Percentiles rank a stretch among this genome's conserved stretches.
Evolutionary conservation across 2,888 invertebrate genomes (phyloP).

Genomic region (Notodonta dromedarius): DNA sequence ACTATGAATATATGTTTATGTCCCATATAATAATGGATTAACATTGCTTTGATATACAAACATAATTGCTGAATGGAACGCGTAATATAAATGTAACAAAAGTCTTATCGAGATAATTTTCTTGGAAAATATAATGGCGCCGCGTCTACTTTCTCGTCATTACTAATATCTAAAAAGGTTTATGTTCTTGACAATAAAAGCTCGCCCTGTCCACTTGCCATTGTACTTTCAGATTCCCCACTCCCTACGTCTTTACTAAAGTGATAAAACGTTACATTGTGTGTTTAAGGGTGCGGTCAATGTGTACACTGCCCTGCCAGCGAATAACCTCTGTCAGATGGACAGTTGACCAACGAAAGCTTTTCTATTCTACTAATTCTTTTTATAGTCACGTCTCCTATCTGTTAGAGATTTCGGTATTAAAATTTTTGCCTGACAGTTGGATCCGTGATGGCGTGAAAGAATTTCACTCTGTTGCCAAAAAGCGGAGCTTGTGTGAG

Average conservation of each 20-base stretch:
- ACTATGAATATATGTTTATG: neutral
- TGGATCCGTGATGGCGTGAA: neutral
- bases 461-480: constrained; percentile 5
- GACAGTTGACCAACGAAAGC: constrained; percentile 27
- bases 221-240: constrained; percentile 31
- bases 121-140: constrained; percentile 18
- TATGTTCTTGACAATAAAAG: constrained; percentile 35
- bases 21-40: constrained; percentile 6
- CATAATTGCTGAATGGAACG: constrained; percentile 8
- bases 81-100: constrained; percentile 12
- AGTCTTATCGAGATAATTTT: constrained; percentile 11
- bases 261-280: constrained; percentile 44
- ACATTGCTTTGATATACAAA: constrained; percentile 9
- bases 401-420: constrained; percentile 11
- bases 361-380: constrained; percentile 28
- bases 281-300: constrained; percentile 34
- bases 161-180: constrained; percentile 35
- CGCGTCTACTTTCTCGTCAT: constrained; percentile 25
- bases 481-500: constrained; percentile 1
- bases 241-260: constrained; percentile 38
- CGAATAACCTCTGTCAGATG: constrained; percentile 27
- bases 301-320: constrained; percentile 34
- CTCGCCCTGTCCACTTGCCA: constrained; percentile 26
- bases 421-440: constrained; percentile 9
- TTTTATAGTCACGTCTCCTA: constrained; percentile 14